Evolutionary conservation across 2,113 vertebrate species (phyloP), one percentile per base, ranked within the genome.

Genomic region (Orthonyx spaldingii): DNA sequence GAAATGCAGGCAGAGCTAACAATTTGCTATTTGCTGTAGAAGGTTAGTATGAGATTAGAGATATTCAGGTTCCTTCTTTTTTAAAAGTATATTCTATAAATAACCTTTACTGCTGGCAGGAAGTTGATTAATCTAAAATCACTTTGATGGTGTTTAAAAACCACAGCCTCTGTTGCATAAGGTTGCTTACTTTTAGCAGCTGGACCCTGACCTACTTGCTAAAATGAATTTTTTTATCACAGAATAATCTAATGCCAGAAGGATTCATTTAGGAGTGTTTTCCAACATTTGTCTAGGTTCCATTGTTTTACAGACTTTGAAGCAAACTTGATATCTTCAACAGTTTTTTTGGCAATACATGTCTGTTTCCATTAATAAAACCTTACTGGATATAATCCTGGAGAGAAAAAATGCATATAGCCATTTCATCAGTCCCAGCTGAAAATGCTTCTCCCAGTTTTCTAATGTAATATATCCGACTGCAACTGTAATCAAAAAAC

Each of bases 51-150:
- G 87, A 92, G 90, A 93, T 82, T 70, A 79, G 68, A 92, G 56
- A 91, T 85, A 95, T 63, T 93, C 63, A 55, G 19, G 37, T 39
- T 95, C 44, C 33, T 95, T 65, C 22, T 84, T 90, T 95, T 97
- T 97, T 97, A 74, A 64, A 94, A 84, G n/a, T 41, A 14, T 4
- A 1, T 50, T 91, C 61, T 91, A 95, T 95, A 96, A 97, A 97
- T 94, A 94, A 94, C 37, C 78, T 93, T 94, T 96, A 70, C 65
- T 14, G 2, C 26, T 19, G 61, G 83, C 79, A 95, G 69, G 53
- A 93, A 96, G 81, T 78, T 47, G 87, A 97, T 97, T 94, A 94
- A 97, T 96, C 53, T 76, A 93, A 97, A 93, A 78, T 47, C 0
- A 75, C 91, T 84, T 74, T 88, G 47, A 53, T 64, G 33, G 9